These are phyloP conservation scores for Rapana venosa DNA, from an alignment of 2,888 invertebrate genomes.

Conservation along the genomic window DNA sequence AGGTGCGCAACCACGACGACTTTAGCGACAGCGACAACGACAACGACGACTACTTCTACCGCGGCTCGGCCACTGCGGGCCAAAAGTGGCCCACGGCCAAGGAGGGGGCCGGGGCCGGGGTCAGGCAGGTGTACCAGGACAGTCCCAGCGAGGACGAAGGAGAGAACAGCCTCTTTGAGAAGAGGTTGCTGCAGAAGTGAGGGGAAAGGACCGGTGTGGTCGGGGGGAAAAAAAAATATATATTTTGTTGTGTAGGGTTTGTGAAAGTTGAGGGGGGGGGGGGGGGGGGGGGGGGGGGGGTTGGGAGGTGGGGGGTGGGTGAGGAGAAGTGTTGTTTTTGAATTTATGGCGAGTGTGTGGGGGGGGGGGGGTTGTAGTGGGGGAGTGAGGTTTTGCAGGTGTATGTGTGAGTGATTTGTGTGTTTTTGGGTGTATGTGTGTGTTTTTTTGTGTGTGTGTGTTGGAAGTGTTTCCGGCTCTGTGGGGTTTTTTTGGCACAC, in stretches of 20 bases:
- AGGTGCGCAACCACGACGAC: constrained; percentile 59
- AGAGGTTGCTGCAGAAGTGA: constrained; percentile 26
- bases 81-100: constrained; percentile 57
- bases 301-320: not conserved
- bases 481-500: not conserved
- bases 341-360: not conserved
- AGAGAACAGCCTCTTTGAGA: constrained; percentile 48
- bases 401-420: not conserved
- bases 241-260: not conserved
- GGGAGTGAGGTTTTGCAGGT: not conserved
- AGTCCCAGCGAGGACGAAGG: constrained; percentile 45
- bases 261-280: not conserved
- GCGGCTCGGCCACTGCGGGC: not conserved
- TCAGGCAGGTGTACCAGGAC: constrained; percentile 1
- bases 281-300: not conserved
- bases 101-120: constrained; percentile 58
- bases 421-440: too few relatives aligned
- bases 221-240: not conserved
- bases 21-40: constrained; percentile 59
- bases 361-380: not conserved
- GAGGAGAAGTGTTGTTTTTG: too few relatives aligned
- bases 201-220: too few relatives aligned
- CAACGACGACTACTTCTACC: constrained; percentile 42
- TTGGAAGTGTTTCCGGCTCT: not conserved
- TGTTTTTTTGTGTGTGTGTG: not conserved